A percentile compares a stretch with the other conserved stretches of the same genome.
These are phyloP conservation scores for Bhutanitis thaidina DNA, from an alignment of 2,888 invertebrate genomes.

Conservation along the genomic window DNA sequence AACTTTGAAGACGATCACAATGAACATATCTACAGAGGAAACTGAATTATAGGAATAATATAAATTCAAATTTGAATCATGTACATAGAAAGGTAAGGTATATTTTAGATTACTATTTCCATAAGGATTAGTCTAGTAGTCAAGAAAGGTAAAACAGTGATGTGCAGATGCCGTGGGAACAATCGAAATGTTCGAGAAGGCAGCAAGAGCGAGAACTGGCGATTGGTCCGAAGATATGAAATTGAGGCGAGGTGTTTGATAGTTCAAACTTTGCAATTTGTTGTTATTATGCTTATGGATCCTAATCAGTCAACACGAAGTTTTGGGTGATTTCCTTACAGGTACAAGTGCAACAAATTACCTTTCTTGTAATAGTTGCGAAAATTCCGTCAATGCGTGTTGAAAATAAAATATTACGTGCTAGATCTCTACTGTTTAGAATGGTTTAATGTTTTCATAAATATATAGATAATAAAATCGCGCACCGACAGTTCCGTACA, in stretches of 20 bases:
- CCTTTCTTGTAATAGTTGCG: too few relatives aligned
- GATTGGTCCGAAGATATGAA: constrained; percentile 55
- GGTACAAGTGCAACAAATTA: too few relatives aligned
- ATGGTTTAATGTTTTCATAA: too few relatives aligned
- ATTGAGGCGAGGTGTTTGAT: constrained; percentile 30
- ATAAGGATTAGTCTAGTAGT: constrained; percentile 38
- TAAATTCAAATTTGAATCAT: constrained; percentile 27
- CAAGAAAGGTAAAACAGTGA: constrained; percentile 39
- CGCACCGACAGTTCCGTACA: too few relatives aligned
- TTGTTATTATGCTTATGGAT: constrained; percentile 17
- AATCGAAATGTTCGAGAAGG: constrained; percentile 50
- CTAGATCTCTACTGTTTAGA: too few relatives aligned
- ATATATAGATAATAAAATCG: too few relatives aligned
- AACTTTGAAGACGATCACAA: constrained; percentile 41
- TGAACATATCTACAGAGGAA: constrained; percentile 40
- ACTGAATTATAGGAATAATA: too few relatives aligned
- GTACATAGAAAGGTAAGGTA: constrained; percentile 26
- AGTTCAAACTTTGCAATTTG: constrained; percentile 27
- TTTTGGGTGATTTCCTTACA: constrained; percentile 5
- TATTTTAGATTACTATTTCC: constrained; percentile 30
- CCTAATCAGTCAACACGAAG: constrained; percentile 11
- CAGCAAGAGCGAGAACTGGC: constrained; percentile 52
- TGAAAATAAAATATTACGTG: too few relatives aligned
- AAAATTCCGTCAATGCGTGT: too few relatives aligned
- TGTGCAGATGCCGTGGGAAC: constrained; percentile 70